Evolutionary conservation across 2,113 vertebrate genomes (phyloP), one percentile per base, ranked within the genome.

Genomic region (Hippopotamus amphibius): DNA sequence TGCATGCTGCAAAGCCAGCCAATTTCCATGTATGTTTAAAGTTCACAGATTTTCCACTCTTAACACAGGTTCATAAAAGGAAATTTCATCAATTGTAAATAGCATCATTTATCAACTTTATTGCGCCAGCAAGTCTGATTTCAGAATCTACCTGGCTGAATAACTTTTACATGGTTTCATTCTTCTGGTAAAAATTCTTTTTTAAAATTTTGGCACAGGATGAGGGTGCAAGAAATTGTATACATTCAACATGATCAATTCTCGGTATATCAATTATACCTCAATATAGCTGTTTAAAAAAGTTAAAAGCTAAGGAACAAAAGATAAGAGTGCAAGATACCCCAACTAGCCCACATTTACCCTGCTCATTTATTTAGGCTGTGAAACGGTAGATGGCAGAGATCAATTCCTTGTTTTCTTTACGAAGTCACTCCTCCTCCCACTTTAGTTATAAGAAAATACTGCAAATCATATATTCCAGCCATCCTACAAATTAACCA

Each of bases 31-130:
- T 37, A 2, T 50, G 3, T 84, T 92, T 88, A 84, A 97, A 97
- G 81, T 28, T 74, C 80, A 94, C 85, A 76, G 17, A n/a, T 93
- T 71, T 96, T 97, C 93, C 94, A 46, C 94, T 82, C 26, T 86
- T 77, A 95, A 80, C 24, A 77, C 33, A 96, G 95, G 83, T 97
- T 43, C 71, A 97, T 88, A 97, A 97, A 96, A 98, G 59, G 8
- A 97, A 55, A n/a, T 61, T 96, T 98, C 93, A 82, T 77, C 59
- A 30, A 55, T 48, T 83, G 48, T 88, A 98, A 98, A 97, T 59
- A 61, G 2, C 65, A 96, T 21, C 61, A 93, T 97, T 95, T 96
- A 97, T 95, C 50, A 94, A 89, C 63, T 92, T 93, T 92, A 97
- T 92, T 96, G 5, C 90, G 72, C 95, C 30, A 80, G n/a, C 86